A percentile compares a stretch with the other conserved stretches of the same genome.
These are phyloP conservation scores for Rhinolophus sinicus DNA, from an alignment of 2,113 vertebrate species.

Conservation along the genomic window DNA sequence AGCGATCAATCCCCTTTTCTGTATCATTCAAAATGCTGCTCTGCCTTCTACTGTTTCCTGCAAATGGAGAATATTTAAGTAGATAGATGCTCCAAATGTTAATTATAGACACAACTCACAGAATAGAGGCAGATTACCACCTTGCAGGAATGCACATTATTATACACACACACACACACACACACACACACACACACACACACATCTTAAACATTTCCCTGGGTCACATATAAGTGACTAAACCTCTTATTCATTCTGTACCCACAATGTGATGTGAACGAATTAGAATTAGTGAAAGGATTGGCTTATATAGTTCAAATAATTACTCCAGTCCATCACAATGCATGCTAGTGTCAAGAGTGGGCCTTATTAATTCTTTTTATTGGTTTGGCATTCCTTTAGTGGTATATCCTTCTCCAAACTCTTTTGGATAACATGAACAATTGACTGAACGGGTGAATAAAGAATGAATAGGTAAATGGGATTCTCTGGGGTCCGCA, in stretches of 20 bases:
- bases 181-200: too few species aligned
- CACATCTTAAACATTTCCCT: neutral
- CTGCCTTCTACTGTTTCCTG: conserved; percentile 18
- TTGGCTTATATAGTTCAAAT: neutral
- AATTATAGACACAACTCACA: neutral
- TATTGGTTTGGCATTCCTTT: neutral
- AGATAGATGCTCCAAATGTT: neutral
- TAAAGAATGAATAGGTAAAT: neutral
- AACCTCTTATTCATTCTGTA: neutral
- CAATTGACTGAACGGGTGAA: neutral
- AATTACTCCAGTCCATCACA: neutral
- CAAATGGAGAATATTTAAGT: neutral
- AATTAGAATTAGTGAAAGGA: neutral
- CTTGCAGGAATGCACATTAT: neutral
- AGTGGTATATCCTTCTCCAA: neutral
- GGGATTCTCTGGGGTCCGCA: neutral
- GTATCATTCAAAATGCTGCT: neutral
- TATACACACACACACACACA: too few species aligned
- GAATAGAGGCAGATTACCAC: neutral
- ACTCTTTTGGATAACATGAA: neutral
- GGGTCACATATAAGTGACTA: neutral
- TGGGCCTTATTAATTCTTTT: neutral
- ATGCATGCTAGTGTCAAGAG: neutral
- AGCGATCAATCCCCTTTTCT: neutral
- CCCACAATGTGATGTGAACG: neutral